Base-by-base conservation (phyloP, 2,797 vertebrate genomes). In the Trematomus bernacchii region DNA sequence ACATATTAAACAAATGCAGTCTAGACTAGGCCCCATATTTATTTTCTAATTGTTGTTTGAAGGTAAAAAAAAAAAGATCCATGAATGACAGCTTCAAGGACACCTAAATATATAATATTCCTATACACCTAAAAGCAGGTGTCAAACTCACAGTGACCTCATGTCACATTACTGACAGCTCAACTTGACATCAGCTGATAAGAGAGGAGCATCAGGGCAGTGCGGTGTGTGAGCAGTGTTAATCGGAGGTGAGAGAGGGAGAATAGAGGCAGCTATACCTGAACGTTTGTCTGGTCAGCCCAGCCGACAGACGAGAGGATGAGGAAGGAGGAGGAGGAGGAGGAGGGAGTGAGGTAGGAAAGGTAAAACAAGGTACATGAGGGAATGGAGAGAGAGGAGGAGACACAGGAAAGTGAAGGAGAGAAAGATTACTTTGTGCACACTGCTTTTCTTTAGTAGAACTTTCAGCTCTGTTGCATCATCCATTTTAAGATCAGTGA, bases 231-330 rank as follows among this genome's bases (percentile, higher is more conserved):
- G 77, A 73, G 76, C 72, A 83, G 85, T 80, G 86, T 88, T 42
- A 84, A 71, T 90, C 91, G 85, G 89, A 92, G 91, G 85, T 89
- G 91, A 93, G 88, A 92, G 91, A 85, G 88, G 89, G 87, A 92
- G 88, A 93, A 90, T 76, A 89, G 89, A 88, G 91, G 91, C 90
- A 91, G 92, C 88, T 94, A 89, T 96, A 96, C 95, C 95, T 96
- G 95, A 90, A 91, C 86, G 91, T 95, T 93, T 89, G 95, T 95
- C 95, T 96, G 94, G 94, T 79, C 94, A 93, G 92, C 92, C 93
- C 93, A 86, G 93, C 89, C 87, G 89, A 94, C 89, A 94, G 87
- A 91, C 76, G 81, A 90, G 85, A 88, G 81, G 87, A 72, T 76
- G 84, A 77, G 71, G 61, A 72, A 72, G 80, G 79, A 76, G 42